phyloP scores from a whole-genome alignment of 1,140 invertebrate species.

The Mesaphorura yosii region DNA sequence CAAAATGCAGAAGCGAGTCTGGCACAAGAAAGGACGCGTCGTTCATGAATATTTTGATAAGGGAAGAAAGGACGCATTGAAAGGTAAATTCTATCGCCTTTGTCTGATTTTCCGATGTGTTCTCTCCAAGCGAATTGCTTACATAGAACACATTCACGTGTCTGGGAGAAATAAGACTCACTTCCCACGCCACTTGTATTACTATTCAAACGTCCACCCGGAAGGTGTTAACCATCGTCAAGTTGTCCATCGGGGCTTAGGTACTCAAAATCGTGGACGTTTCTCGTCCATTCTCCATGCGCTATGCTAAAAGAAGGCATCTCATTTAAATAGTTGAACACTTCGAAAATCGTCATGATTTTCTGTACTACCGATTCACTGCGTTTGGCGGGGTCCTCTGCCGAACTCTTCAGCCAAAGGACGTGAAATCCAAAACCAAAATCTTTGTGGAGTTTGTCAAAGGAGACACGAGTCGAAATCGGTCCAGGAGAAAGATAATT shows the following conservation, averaged over 20 bases:
- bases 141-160: slow-evolving; percentile 50
- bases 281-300: too few relatives aligned
- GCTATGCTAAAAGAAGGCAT: too few relatives aligned
- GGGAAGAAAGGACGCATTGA: slow-evolving; percentile 55
- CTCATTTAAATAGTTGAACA: slow-evolving; percentile 55
- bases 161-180: slow-evolving; percentile 42
- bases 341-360: slow-evolving; percentile 51
- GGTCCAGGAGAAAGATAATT: slow-evolving; percentile 19
- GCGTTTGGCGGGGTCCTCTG: slow-evolving; percentile 34
- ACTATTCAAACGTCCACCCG: slow-evolving; percentile 52
- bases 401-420: slow-evolving; percentile 29
- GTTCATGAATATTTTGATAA: slow-evolving; percentile 53
- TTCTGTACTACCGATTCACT: slow-evolving; percentile 42
- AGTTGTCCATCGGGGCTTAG: slow-evolving; percentile 42
- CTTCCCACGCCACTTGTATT: slow-evolving; percentile 51
- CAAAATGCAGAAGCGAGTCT: slow-evolving; percentile 47
- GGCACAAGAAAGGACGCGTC: slow-evolving; percentile 45
- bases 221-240: slow-evolving; percentile 53
- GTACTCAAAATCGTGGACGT: too few relatives aligned
- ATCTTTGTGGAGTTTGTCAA: slow-evolving; percentile 15
- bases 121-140: slow-evolving; percentile 15
- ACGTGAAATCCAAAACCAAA: slow-evolving; percentile 33
- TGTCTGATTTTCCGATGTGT: not conserved
- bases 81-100: slow-evolving; percentile 36
- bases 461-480: slow-evolving; percentile 12